These are phyloP conservation scores for Geotrypetes seraphini DNA, from an alignment of 2,797 vertebrate species.

Conservation along the genomic window DNA sequence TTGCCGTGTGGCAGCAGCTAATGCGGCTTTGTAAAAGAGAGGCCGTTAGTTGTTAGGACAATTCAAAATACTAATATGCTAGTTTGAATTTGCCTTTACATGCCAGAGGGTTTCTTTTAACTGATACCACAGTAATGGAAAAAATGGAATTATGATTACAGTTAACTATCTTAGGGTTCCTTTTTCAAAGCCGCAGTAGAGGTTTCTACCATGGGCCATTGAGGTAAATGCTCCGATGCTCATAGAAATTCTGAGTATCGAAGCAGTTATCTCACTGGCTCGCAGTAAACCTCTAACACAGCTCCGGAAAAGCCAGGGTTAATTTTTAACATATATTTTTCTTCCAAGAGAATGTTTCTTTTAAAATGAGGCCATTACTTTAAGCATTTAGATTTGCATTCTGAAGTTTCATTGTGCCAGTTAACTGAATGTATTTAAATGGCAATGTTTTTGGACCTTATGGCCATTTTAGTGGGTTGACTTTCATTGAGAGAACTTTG, in stretches of 20 bases:
- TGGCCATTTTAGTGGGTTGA: slow-evolving; percentile 44
- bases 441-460: slow-evolving; percentile 36
- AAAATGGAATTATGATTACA: slow-evolving; percentile 14
- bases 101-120: not conserved
- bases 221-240: no score
- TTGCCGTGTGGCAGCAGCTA: no score
- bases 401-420: slow-evolving; percentile 39
- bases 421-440: slow-evolving; percentile 22
- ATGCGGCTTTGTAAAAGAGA: no score
- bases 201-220: no score
- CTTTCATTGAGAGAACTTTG: slow-evolving; percentile 51
- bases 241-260: no score
- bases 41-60: not conserved
- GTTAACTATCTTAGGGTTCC: slow-evolving; percentile 12
- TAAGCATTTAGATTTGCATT: slow-evolving; percentile 43
- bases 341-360: slow-evolving; percentile 9
- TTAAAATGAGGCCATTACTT: slow-evolving; percentile 33
- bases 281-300: no score
- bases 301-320: no score
- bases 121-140: slow-evolving; percentile 3
- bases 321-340: slow-evolving; percentile 26
- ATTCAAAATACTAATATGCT: not conserved
- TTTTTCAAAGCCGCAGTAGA: no score
- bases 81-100: not conserved
- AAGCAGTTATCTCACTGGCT: no score